Percentiles rank a stretch among this genome's conserved stretches.
These are phyloP conservation scores for Onychorhynchus coronatus DNA, from an alignment of 2,113 vertebrate species.

Conservation along the genomic window DNA sequence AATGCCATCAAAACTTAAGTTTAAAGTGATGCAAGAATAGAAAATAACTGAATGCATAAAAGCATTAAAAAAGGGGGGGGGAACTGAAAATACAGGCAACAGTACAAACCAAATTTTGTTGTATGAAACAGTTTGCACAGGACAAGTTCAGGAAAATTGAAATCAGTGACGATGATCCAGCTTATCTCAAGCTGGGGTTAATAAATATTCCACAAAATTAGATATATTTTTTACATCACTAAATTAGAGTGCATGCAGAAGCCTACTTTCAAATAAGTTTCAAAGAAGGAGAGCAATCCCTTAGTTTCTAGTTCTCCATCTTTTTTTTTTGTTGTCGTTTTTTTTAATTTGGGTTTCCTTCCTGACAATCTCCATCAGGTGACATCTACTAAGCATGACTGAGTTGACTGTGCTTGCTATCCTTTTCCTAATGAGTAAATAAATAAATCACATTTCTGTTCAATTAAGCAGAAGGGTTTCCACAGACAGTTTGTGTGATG, in stretches of 20 bases:
- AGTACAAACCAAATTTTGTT: background rate
- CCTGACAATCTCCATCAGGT: background rate
- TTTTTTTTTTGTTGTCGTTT: background rate
- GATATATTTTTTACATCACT: background rate
- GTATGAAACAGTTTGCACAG: background rate
- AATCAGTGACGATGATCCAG: background rate
- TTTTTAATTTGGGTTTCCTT: fast-evolving
- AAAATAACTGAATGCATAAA: background rate
- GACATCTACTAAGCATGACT: background rate
- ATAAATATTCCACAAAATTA: background rate
- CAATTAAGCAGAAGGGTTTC: background rate
- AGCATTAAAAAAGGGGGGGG: background rate
- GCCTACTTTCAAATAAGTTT: background rate
- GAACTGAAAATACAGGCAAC: background rate
- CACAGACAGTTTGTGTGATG: background rate
- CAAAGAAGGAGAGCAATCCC: background rate
- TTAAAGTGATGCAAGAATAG: background rate
- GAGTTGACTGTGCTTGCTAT: background rate
- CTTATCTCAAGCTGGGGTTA: background rate
- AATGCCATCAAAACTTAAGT: background rate
- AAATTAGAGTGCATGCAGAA: background rate
- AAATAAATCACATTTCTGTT: background rate
- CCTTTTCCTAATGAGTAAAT: background rate
- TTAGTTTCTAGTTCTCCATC: background rate
- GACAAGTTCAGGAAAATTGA: background rate